Evolutionary conservation across 2,113 vertebrate genomes (phyloP), one percentile per base, ranked within the genome.

Genomic region (Lophius piscatorius): DNA sequence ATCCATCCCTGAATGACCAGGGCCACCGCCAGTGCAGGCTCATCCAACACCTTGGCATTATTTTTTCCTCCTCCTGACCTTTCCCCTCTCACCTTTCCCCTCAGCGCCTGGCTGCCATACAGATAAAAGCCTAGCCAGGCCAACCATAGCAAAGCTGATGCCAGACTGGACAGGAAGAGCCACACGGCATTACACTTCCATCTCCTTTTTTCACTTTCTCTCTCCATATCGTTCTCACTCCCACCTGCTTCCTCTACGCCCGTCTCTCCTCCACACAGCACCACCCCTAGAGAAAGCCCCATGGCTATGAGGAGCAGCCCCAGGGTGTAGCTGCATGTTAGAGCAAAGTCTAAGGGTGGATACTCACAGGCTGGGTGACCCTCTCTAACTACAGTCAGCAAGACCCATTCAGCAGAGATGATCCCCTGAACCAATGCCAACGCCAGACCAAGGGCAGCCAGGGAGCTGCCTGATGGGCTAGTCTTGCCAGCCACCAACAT

Each of bases 41-140:
- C 96, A 24, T 93, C 94, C 93, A 96, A 93, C 47, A 88, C 78
- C n/a, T 78, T 83, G 83, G 75, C 3, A 89, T 94, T 45, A 92
- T 92, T 63, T 91, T 93, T 47, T 84, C 91, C 93, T 90, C 95
- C 24, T 89, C 91, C 41, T 24, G 23, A 59, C 82, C 33, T 58
- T 70, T 64, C 84, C 17, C 63, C 74, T 23, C 34, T 78, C 11
- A 74, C 80, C 21, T 69, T 82, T 2, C 28, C 65, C 33, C 65
- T 89, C 17, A 95, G 70, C 21, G 83, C 72, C 0, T 87, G 80
- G 0, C 94, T 95, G 45, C 94, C 95, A 0, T 95, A 97, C 6
- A 99, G 94, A 65, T 99, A 99, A 91, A 98, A 95, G 48, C 93
- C 93, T 68, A 97, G 87, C 97, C 97, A 98, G 66, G 94, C 93